A percentile compares a stretch with the other conserved stretches of the same genome.
Evolutionary conservation across 2,797 vertebrate genomes (phyloP).

Genomic region (Sebastes steindachneri): DNA sequence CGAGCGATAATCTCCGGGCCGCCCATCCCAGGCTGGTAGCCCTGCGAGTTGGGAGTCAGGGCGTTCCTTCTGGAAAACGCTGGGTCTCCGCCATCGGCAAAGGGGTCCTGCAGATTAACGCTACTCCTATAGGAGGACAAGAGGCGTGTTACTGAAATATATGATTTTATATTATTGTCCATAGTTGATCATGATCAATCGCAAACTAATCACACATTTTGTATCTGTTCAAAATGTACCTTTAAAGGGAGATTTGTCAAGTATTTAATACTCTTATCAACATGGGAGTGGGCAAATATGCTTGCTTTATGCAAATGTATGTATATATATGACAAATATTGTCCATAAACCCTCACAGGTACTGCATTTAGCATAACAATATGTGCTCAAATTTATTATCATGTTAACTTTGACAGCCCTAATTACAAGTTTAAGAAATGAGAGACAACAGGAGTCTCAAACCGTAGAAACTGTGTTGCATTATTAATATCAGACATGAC

Average conservation of each 20-base stretch:
- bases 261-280: no score
- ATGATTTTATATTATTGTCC: background rate
- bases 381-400: no score
- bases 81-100: conserved; percentile 94
- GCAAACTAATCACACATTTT: no score
- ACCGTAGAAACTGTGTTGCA: background rate
- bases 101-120: conserved; percentile 96
- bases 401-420: no score
- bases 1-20: conserved; percentile 94
- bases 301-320: no score
- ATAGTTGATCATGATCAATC: no score
- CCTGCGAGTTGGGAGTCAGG: conserved; percentile 95
- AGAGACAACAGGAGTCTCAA: background rate
- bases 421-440: background rate
- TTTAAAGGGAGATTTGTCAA: no score
- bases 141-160: background rate
- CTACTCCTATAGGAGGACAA: conserved; percentile 86
- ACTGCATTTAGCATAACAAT: no score
- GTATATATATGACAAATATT: no score
- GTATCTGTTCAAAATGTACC: no score
- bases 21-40: conserved; percentile 94
- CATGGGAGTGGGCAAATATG: no score
- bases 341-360: no score
- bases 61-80: conserved; percentile 94
- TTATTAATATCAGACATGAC: background rate